These are phyloP conservation scores for Lathamus discolor DNA, from an alignment of 2,113 vertebrate genomes.

Conservation along the genomic window DNA sequence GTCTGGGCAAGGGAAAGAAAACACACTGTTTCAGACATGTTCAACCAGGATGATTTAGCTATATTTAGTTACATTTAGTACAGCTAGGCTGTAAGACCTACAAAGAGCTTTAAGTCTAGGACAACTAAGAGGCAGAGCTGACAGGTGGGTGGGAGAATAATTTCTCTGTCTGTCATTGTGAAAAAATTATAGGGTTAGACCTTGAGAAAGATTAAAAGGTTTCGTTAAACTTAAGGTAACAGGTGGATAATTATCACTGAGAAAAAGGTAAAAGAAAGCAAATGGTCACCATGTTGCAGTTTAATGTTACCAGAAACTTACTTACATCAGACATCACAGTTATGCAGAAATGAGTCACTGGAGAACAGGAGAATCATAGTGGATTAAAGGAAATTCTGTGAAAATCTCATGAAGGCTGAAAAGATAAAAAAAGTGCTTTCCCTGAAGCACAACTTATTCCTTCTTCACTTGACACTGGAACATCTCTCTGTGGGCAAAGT, in stretches of 20 bases:
- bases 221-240: not conserved
- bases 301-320: not conserved
- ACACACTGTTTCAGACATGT: fast-evolving
- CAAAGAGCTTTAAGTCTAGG: not conserved
- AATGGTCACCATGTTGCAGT: not conserved
- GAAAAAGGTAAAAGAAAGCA: not conserved
- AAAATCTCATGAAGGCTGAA: not conserved
- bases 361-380: not conserved
- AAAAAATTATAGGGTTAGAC: not conserved
- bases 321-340: not conserved
- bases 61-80: not conserved
- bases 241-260: not conserved
- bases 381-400: not conserved
- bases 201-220: not conserved
- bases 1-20: not conserved
- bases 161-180: not conserved
- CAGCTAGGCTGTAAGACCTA: not conserved
- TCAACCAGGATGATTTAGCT: not conserved
- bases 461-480: not conserved
- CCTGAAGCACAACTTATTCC: not conserved
- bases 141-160: not conserved
- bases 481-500: too few relatives aligned
- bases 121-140: not conserved
- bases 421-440: not conserved
- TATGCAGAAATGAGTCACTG: not conserved